Evolutionary conservation across 2,797 vertebrate genomes (phyloP), one percentile per base, ranked within the genome.

Genomic region (Halcyon leucocephala): DNA sequence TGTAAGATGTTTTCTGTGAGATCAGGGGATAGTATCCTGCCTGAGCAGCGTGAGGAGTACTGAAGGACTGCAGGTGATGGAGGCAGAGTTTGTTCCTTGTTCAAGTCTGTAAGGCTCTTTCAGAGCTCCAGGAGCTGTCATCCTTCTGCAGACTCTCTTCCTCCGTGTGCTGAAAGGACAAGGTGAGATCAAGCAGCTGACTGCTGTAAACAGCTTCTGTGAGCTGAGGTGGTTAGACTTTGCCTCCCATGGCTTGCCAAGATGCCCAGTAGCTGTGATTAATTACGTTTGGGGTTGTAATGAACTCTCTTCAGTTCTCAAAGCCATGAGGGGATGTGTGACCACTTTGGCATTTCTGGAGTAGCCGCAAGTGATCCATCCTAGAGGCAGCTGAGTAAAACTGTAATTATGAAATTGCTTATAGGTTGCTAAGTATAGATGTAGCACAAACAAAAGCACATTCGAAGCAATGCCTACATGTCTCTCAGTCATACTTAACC

Each of bases 301-400:
- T 31, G 41, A 66, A 17, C 33, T 60, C 54, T 64, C 24, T 44
- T 64, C 46, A 31, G 62, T 48, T 71, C 49, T 67, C 57, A 71
- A 78, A 90, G 42, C 18, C 33, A 12, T 2, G 21, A 73, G n/a
- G 10, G 37, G 9, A 52, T 82, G 24, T 0, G 0, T 66, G 44
- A 44, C 44, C 0, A 0, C 44, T 81, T 81, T 49, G 37, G 13
- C 26, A 14, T 57, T 91, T 57, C 65, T 71, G 41, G 35, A 54
- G 22, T 55, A 76, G 67, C 42, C 5, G 2, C 48, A 44, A 89
- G 88, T 74, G 81, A 65, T 84, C 49, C 41, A 65, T 84, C 49
- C 41, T 51, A 55, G 58, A 74, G 54, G 41, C 44, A 58, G 41
- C 22, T 69, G 54, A 19, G 25, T 82, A 62, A 86, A 86, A 81